These are phyloP conservation scores for Oreochromis grahami DNA, from an alignment of 2,797 vertebrate species.

Conservation along the genomic window DNA sequence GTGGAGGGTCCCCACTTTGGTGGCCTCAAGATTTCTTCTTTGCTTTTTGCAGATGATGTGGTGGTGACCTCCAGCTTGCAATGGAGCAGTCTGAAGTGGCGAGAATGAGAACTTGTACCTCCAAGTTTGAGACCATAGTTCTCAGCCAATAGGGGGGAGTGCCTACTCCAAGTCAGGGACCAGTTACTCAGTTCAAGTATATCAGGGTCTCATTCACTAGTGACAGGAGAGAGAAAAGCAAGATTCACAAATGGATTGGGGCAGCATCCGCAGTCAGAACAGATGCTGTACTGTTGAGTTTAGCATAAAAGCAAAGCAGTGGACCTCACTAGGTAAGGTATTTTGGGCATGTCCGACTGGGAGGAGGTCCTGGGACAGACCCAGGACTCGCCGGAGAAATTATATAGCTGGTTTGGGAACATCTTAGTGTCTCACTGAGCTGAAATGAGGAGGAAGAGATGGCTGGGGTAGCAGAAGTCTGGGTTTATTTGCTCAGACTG, in stretches of 20 bases:
- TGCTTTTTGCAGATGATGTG: background rate
- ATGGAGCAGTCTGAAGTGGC: background rate
- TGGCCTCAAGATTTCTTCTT: rapidly evolving
- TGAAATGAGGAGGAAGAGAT: no score
- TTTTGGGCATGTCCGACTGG: no score
- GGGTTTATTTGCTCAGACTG: no score
- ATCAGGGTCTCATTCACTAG: background rate
- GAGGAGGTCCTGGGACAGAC: no score
- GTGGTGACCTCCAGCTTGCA: background rate
- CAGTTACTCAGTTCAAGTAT: background rate
- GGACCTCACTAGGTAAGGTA: no score
- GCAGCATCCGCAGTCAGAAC: no score
- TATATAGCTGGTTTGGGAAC: no score
- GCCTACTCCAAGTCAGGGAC: background rate
- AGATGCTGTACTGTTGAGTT: no score
- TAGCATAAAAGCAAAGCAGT: no score
- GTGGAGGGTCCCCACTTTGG: rapidly evolving
- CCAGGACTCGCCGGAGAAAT: no score
- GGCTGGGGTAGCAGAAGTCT: no score
- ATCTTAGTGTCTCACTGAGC: no score
- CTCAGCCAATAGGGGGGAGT: background rate
- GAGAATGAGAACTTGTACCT: background rate
- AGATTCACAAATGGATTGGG: background rate
- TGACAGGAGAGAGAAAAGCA: background rate
- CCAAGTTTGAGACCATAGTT: background rate